A percentile compares a stretch with the other conserved stretches of the same genome.
These are phyloP conservation scores for Pipistrellus pipistrellus DNA, from an alignment of 2,797 vertebrate genomes.

Conservation along the genomic window DNA sequence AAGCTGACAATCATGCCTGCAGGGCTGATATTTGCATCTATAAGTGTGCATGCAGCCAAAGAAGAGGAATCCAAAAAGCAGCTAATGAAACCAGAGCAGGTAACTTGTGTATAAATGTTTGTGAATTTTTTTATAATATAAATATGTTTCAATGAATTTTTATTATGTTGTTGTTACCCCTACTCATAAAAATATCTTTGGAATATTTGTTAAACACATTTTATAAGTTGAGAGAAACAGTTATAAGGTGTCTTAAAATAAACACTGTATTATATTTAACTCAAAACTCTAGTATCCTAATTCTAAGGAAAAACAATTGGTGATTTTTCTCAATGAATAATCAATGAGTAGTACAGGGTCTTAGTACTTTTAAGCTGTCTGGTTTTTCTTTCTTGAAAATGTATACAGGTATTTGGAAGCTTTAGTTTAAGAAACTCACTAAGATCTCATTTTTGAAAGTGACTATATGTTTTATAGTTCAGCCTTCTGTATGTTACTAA, in stretches of 20 bases:
- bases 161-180: background rate
- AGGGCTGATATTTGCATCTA: constrained; percentile 90
- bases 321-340: constrained; percentile 58
- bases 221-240: constrained; percentile 51
- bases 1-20: constrained; percentile 91
- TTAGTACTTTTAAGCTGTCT: constrained; percentile 22
- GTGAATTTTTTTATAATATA: constrained; percentile 22
- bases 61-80: constrained; percentile 81
- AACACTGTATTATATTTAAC: constrained; percentile 21
- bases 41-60: constrained; percentile 88
- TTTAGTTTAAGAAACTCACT: constrained; percentile 31
- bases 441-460: constrained; percentile 56
- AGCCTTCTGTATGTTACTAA: background rate
- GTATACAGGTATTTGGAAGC: background rate
- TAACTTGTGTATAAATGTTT: constrained; percentile 71
- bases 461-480: background rate
- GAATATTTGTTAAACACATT: constrained; percentile 45
- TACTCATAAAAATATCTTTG: constrained; percentile 46
- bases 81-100: constrained; percentile 86
- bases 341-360: background rate
- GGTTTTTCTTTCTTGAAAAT: constrained; percentile 44
- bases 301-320: background rate
- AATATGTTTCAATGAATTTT: constrained; percentile 27
- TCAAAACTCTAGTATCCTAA: constrained; percentile 37
- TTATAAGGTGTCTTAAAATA: constrained; percentile 32